A percentile compares a stretch with the other conserved stretches of the same genome.
Conservation (phyloP, 2,888 invertebrate species). For the Lagria hirta region DNA sequence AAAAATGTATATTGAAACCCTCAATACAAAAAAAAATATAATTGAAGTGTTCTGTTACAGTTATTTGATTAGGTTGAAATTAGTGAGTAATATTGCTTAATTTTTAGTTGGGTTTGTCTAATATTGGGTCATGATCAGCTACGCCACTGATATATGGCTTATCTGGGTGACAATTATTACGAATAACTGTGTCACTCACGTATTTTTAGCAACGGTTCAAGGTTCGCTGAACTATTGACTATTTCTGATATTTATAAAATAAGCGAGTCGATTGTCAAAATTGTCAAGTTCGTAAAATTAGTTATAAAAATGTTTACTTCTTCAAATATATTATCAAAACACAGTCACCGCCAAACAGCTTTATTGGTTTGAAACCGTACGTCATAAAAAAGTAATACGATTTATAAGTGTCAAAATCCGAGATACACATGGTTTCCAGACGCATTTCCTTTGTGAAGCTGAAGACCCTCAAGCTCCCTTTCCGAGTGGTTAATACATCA, state of each 20-base stretch:
- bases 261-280: constrained; percentile 11
- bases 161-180: neutral
- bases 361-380: constrained; percentile 30
- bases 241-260: constrained; percentile 7
- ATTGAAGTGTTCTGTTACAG: too few species aligned
- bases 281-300: constrained; percentile 20
- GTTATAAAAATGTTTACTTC: constrained; percentile 29
- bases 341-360: constrained; percentile 23
- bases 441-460: constrained; percentile 40
- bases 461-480: constrained; percentile 40
- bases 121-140: too few species aligned
- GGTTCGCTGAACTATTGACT: neutral
- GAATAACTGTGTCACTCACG: neutral
- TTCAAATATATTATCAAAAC: constrained; percentile 22
- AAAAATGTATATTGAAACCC: too few species aligned
- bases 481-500: constrained; percentile 38
- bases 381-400: constrained; percentile 41
- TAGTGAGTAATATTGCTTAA: too few species aligned
- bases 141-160: too few species aligned
- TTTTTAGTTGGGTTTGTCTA: too few species aligned
- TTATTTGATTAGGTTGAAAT: too few species aligned
- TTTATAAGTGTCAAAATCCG: constrained; percentile 46
- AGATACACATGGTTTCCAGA: constrained; percentile 42
- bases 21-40: too few species aligned
- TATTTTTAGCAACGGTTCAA: neutral